Evolutionary conservation across 1,140 invertebrate species (phyloP), one percentile per base, ranked within the genome.

Genomic region (Thaumetopoea pityocampa): DNA sequence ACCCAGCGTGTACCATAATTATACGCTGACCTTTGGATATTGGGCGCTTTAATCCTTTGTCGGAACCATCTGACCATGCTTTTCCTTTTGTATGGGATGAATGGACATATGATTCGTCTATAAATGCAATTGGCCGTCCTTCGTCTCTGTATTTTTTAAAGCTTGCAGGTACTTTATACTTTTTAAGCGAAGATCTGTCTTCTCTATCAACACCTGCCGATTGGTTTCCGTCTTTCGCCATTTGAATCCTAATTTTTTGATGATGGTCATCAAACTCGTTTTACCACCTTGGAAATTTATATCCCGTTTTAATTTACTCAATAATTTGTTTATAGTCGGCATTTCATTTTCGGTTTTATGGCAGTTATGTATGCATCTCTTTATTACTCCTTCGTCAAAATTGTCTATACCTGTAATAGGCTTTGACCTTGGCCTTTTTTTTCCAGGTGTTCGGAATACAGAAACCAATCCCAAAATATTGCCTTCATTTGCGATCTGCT

Each of bases 321-420:
- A 7, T 6, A 51, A n/a, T 22, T 33, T 38, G 6, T 19, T 6
- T 3, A 44, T 3, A 3, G 48, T 44, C 5, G 55, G 40, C 3
- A 47, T 19, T 24, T 50, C 20, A 19, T 48, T 45, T n/a, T 45
- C 33, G 6, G 36, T 50, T 3, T 28, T 22, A 16, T 49, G 51
- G 16, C 30, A 50, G 29, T 50, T 35, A 9, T 55, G 50, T 0
- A 58, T 19, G 16, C 35, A 44, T 11, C 28, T 37, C 27, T 29
- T 50, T 9, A 58, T 47, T 0, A 53, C 50, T 3, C 19, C 26
- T 27, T 58, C 27, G 17, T 57, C 41, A 28, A 57, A 57, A 40
- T 18, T 34, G 23, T 50, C 34, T 5, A 53, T 43, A 8, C 20
- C 45, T 8, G 43, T 51, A 1, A 59, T 18, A 5, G 32, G 19